A percentile compares a stretch with the other conserved stretches of the same genome.
Evolutionary conservation across 2,797 vertebrate genomes (phyloP).

Genomic region (Peromyscus melanophrys): DNA sequence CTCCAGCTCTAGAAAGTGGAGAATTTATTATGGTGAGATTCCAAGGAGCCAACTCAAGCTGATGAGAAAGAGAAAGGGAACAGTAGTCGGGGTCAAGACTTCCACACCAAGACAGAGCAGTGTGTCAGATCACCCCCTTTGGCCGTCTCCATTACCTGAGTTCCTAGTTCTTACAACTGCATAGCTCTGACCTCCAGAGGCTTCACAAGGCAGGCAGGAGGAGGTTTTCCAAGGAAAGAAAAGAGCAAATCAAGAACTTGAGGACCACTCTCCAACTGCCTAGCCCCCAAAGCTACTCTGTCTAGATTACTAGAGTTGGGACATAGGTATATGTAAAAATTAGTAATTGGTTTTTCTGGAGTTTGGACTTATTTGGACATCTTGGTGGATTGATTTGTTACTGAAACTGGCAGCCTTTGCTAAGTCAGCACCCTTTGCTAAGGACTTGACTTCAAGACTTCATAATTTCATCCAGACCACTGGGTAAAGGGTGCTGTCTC

Average conservation of each 20-base stretch:
- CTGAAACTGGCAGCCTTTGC: not conserved
- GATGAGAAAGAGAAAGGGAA: not conserved
- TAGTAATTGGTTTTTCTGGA: conserved; percentile 40
- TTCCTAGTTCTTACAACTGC: not conserved
- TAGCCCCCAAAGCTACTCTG: not conserved
- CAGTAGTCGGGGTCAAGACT: not conserved
- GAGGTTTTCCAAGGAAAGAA: not conserved
- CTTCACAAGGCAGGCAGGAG: not conserved
- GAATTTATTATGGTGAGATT: not conserved
- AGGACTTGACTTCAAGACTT: not conserved
- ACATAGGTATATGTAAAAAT: not conserved
- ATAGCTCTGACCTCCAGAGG: not conserved
- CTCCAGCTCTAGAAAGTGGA: not conserved
- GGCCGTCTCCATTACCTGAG: not conserved
- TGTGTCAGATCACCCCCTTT: not conserved
- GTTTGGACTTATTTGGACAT: conserved; percentile 18
- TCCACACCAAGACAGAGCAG: not conserved
- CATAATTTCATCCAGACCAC: not conserved
- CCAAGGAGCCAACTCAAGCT: not conserved
- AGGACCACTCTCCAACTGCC: not conserved
- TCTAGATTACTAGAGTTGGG: not conserved
- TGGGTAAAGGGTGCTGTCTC: not conserved
- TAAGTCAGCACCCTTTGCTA: not conserved
- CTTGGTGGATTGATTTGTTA: not conserved
- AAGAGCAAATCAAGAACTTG: not conserved